A percentile compares a stretch with the other conserved stretches of the same genome.
These are phyloP conservation scores for Yponomeuta sedellus DNA, from an alignment of 2,888 invertebrate species.

Conservation along the genomic window DNA sequence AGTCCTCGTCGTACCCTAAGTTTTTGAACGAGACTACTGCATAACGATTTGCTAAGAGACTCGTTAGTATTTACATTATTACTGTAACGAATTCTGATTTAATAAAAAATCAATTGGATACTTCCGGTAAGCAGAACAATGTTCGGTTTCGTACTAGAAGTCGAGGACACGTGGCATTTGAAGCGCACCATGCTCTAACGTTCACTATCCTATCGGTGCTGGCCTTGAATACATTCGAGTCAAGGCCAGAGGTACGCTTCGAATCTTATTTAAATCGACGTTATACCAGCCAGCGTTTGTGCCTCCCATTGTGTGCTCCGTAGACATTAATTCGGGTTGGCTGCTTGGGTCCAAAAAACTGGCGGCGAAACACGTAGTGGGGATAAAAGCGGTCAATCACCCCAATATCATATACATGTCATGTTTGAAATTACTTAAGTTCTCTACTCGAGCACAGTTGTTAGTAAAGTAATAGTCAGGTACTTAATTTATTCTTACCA, in stretches of 20 bases:
- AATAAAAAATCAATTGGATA: background rate
- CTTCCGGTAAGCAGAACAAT: background rate
- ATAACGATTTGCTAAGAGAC: background rate
- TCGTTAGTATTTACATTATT: background rate
- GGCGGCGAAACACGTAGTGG: constrained; percentile 28
- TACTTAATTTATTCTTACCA: background rate
- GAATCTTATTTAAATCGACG: constrained; percentile 39
- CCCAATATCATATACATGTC: constrained; percentile 31
- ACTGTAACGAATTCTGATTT: no score
- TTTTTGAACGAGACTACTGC: background rate
- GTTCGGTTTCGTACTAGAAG: background rate
- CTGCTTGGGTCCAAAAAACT: constrained; percentile 41
- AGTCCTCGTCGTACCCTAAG: background rate
- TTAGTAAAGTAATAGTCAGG: constrained; percentile 1
- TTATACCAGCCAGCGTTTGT: constrained; percentile 32
- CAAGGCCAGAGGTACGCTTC: constrained; percentile 52
- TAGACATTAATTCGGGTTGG: constrained; percentile 59
- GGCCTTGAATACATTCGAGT: constrained; percentile 53
- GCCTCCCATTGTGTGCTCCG: constrained; percentile 49
- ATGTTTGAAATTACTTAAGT: constrained; percentile 52
- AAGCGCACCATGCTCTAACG: constrained; percentile 21
- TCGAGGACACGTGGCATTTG: constrained; percentile 14
- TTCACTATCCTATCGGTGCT: constrained; percentile 30
- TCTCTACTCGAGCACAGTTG: constrained; percentile 1
- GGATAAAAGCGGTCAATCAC: constrained; percentile 56